phyloP scores from a whole-genome alignment of 2,797 vertebrate genomes.

The Mareca strepera region DNA sequence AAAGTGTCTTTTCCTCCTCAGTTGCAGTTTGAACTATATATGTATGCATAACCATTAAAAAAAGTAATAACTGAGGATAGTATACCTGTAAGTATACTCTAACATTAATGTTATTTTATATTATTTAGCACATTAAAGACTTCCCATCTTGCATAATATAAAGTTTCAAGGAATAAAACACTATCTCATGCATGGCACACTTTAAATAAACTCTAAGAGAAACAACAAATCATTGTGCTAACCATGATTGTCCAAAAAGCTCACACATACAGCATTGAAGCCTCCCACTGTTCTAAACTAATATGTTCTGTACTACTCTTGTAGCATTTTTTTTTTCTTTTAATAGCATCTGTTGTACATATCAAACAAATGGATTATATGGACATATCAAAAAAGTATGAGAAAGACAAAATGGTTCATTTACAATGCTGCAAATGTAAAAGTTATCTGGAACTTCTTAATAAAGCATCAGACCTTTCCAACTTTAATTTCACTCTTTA shows the following conservation, averaged over 20 bases:
- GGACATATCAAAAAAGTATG: conserved; percentile 66
- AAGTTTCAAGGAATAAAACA: conserved; percentile 72
- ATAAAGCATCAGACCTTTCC: conserved; percentile 68
- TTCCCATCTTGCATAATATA: conserved; percentile 61
- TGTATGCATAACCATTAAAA: conserved; percentile 15
- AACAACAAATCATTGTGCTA: conserved; percentile 66
- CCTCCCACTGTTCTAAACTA: conserved; percentile 37
- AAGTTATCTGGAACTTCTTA: conserved; percentile 66
- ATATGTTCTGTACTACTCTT: conserved; percentile 32
- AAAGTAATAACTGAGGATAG: not conserved
- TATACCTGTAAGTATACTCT: conserved; percentile 37
- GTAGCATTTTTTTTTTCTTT: conserved; percentile 49
- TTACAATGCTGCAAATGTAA: conserved; percentile 72
- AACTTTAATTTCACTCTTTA: conserved; percentile 75
- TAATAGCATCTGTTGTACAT: conserved; percentile 64
- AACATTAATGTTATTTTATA: conserved; percentile 60
- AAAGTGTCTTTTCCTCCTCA: not conserved
- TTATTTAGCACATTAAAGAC: conserved; percentile 60
- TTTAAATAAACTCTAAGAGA: conserved; percentile 60
- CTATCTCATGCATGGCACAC: conserved; percentile 73
- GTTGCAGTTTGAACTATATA: not conserved
- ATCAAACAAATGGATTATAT: conserved; percentile 64
- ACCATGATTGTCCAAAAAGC: conserved; percentile 65
- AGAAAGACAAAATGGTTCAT: conserved; percentile 71
- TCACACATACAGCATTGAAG: conserved; percentile 29